Evolutionary conservation across 2,797 vertebrate genomes (phyloP), one percentile per base, ranked within the genome.

Genomic region (Chelonia mydas): DNA sequence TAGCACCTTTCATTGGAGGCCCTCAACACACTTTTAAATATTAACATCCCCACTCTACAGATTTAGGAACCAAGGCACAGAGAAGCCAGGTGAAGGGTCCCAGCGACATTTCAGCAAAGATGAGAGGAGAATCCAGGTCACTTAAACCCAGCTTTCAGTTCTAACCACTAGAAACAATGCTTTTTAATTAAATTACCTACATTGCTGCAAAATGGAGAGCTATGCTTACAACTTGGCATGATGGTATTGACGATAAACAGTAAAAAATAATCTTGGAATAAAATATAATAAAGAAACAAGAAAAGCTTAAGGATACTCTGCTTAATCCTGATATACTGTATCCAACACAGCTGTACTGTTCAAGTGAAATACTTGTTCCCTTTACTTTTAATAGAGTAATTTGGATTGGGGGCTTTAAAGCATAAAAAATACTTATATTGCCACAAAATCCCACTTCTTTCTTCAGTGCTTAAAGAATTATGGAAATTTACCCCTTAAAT

Each of bases 401-500:
- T 61, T 87, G 28, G 10, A 84, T 31, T 49, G 19, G 27, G 82
- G 47, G 3, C 28, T 55, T 89, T 92, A 94, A 91, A 23, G 80
- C 11, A 15, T 89, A 23, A 54, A 53, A 79, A 90, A 87, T 61
- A 13, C 7, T 3, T 77, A n/a, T 31, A 37, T 45, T 94, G 72
- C n/a, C 87, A 90, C 78, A 91, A 95, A 84, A 33, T 92, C 84
- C 74, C 59, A 85, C 55, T 55, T 81, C 65, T 94, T 90, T 88
- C 90, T 90, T 82, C 84, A 81, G 84, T 61, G 9, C 57, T 90
- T 90, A 90, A 79, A 88, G 87, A 92, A 74, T 92, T 91, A 81
- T 83, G 61, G 80, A 90, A 87, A 81, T 90, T 21, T 87, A 37
- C 65, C 91, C 25, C 37, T 59, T 61, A 65, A 57, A 76, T 25